A percentile compares a stretch with the other conserved stretches of the same genome.
phyloP scores from a whole-genome alignment of 2,888 invertebrate species.

The Drosophila multiciliata region DNA sequence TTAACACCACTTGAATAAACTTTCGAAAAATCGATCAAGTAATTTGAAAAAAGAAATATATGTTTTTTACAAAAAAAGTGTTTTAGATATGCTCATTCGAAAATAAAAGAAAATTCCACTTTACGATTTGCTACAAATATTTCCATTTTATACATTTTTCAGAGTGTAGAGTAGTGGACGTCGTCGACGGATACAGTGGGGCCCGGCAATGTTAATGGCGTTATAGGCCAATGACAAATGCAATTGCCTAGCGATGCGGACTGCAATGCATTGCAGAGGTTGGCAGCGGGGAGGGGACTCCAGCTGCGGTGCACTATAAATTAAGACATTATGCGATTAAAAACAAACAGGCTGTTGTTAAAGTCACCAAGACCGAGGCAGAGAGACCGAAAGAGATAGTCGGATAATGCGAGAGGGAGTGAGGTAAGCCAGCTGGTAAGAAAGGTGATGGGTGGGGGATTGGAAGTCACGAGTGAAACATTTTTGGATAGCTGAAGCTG shows the following conservation, averaged over 20 bases:
- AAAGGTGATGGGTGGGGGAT: background rate
- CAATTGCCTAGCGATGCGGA: slow-evolving; percentile 67
- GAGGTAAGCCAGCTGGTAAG: background rate
- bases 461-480: slow-evolving; percentile 15
- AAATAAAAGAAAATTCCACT: background rate
- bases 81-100: background rate
- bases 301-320: slow-evolving; percentile 77
- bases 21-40: background rate
- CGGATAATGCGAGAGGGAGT: slow-evolving; percentile 4
- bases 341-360: slow-evolving; percentile 81
- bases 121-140: background rate
- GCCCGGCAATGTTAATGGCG: slow-evolving; percentile 74
- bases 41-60: too few species aligned
- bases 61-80: background rate
- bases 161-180: slow-evolving; percentile 5
- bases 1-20: background rate
- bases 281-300: slow-evolving; percentile 10
- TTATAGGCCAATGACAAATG: slow-evolving; percentile 80
- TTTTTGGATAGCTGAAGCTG: slow-evolving; percentile 41
- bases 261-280: slow-evolving; percentile 36
- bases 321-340: slow-evolving; percentile 84
- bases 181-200: slow-evolving; percentile 10
- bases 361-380: slow-evolving; percentile 50
- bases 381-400: slow-evolving; percentile 13
- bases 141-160: background rate